phyloP scores from a whole-genome alignment of 2,888 invertebrate species.

The Sesia apiformis region DNA sequence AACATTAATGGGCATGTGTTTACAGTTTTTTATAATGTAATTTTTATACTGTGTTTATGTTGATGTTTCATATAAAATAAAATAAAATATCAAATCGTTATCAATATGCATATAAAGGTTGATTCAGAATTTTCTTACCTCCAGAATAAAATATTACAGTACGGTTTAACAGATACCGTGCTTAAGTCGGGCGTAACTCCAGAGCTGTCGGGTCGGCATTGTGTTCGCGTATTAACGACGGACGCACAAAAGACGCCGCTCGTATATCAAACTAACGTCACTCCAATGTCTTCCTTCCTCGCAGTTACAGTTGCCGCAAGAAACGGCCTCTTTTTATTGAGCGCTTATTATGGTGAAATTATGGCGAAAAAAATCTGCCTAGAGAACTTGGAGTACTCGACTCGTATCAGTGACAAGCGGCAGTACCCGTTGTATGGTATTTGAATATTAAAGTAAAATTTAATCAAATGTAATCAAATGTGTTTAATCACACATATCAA shows the following conservation, averaged over 20 bases:
- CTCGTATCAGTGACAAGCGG: no score
- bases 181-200: constrained; percentile 48
- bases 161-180: no score
- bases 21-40: no score
- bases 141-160: no score
- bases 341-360: constrained; percentile 56
- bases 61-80: no score
- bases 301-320: constrained; percentile 48
- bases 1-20: no score
- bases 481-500: no score
- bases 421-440: no score
- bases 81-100: no score
- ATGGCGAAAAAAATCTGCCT: constrained; percentile 50
- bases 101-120: no score
- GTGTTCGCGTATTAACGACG: constrained; percentile 63
- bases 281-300: constrained; percentile 71
- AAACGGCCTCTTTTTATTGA: constrained; percentile 63
- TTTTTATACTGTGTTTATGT: no score
- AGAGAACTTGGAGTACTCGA: not conserved
- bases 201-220: constrained; percentile 53
- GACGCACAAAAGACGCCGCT: constrained; percentile 64
- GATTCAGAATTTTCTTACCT: no score
- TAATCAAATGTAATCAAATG: not conserved
- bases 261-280: constrained; percentile 74
- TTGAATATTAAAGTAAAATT: not conserved